phyloP scores from a whole-genome alignment of 2,888 invertebrate species.

The Diarsia rubi region DNA sequence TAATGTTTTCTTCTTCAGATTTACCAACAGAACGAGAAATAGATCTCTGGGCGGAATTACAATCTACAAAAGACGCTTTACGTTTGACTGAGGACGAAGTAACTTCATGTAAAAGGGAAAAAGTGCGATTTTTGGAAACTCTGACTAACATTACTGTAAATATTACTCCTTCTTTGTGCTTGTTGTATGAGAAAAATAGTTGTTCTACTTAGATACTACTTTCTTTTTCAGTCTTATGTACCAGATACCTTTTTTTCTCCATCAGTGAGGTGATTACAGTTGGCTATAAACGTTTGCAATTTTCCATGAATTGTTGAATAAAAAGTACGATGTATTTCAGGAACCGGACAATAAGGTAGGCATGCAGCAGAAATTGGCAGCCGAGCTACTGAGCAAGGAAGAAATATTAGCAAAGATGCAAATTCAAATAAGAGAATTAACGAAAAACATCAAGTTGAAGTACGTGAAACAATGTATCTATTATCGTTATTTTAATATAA shows the following conservation, averaged over 20 bases:
- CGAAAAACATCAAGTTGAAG: constrained; percentile 86
- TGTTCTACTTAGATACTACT: constrained; percentile 49
- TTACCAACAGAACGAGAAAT: constrained; percentile 86
- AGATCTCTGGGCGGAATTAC: constrained; percentile 85
- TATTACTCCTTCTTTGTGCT: constrained; percentile 47
- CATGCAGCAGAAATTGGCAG: constrained; percentile 87
- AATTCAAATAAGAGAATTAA: constrained; percentile 83
- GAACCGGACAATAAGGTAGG: constrained; percentile 86
- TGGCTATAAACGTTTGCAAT: constrained; percentile 33
- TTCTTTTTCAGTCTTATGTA: constrained; percentile 83
- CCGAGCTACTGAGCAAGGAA: constrained; percentile 87
- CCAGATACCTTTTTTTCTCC: constrained; percentile 77
- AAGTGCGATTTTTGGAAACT: constrained; percentile 86
- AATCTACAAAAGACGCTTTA: constrained; percentile 86
- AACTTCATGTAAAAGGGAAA: constrained; percentile 82
- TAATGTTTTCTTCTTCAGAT: constrained; percentile 71
- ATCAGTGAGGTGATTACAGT: constrained; percentile 71
- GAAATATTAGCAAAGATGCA: constrained; percentile 87
- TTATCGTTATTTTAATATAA: constrained; percentile 2
- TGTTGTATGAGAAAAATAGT: constrained; percentile 18
- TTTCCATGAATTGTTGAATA: constrained; percentile 10
- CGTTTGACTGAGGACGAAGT: constrained; percentile 86
- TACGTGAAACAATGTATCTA: constrained; percentile 65
- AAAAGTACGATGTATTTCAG: constrained; percentile 70
- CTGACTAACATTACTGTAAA: constrained; percentile 85